phyloP scores from a whole-genome alignment of 2,888 invertebrate genomes.

The Sepiola atlantica region DNA sequence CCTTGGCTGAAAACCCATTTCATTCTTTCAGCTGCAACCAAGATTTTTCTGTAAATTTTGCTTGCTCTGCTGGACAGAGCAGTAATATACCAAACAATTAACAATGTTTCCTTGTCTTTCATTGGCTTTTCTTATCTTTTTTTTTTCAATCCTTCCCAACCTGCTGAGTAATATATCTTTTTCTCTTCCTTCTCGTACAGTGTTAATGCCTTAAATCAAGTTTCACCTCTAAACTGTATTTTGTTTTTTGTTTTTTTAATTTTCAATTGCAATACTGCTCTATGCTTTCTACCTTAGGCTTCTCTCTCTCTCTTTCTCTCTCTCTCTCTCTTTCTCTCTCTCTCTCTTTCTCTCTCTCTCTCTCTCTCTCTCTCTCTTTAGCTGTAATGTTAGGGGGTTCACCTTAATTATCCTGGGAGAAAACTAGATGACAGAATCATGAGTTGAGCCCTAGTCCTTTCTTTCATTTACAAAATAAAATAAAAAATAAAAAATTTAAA shows the following conservation, averaged over 20 bases:
- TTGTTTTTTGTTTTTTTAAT: too few species aligned
- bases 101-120: conserved; percentile 23
- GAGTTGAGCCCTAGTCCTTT: conserved; percentile 32
- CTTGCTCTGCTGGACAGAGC: conserved; percentile 8
- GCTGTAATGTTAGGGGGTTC: conserved; percentile 23
- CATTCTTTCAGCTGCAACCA: conserved; percentile 20
- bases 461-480: neutral
- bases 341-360: neutral
- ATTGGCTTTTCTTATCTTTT: neutral
- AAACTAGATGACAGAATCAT: conserved; percentile 32
- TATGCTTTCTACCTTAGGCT: neutral
- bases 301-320: neutral
- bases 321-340: neutral
- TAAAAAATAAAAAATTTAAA: neutral
- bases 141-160: neutral
- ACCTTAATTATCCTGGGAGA: neutral
- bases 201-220: conserved; percentile 32
- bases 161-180: neutral
- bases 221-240: neutral
- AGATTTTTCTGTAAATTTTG: neutral
- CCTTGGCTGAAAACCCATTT: neutral
- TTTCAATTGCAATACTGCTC: neutral
- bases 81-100: neutral
- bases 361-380: too few species aligned
- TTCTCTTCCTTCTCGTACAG: neutral